Evolutionary conservation across 2,888 invertebrate genomes (phyloP).

Genomic region (Aleiodes testaceus): DNA sequence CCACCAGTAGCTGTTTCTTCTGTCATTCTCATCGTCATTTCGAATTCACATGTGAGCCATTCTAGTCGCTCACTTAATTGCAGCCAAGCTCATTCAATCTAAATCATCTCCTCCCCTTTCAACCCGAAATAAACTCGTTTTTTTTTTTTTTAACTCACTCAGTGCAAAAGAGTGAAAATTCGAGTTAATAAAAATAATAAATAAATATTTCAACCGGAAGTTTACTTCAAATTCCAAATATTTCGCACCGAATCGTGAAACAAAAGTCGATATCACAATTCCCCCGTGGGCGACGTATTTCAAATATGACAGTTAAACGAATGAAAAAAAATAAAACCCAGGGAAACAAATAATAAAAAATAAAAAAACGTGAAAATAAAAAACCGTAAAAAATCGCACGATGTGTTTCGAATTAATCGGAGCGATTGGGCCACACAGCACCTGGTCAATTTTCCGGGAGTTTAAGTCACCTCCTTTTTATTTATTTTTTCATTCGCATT

Average conservation of each 20-base stretch:
- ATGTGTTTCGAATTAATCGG: conserved; percentile 35
- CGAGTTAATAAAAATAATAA: conserved; percentile 2
- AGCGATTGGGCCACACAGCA: conserved; percentile 27
- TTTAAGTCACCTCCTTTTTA: conserved; percentile 34
- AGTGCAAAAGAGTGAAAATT: conserved; percentile 32
- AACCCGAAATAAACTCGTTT: not conserved
- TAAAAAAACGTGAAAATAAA: conserved; percentile 28
- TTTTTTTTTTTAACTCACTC: not conserved
- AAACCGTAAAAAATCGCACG: conserved; percentile 14
- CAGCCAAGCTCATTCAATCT: conserved; percentile 7
- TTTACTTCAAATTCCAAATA: conserved; percentile 48
- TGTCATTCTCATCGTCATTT: conserved; percentile 27
- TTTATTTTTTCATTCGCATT: conserved; percentile 16
- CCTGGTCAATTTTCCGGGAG: conserved; percentile 39
- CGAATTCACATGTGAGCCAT: conserved; percentile 26
- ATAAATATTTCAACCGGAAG: conserved; percentile 45
- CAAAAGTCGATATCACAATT: conserved; percentile 38
- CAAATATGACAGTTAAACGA: conserved; percentile 27
- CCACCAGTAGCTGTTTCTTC: conserved; percentile 41
- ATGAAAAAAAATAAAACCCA: conserved; percentile 12
- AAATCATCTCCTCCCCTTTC: not conserved
- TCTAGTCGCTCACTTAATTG: conserved; percentile 12
- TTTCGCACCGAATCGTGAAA: conserved; percentile 27
- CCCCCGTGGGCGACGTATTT: conserved; percentile 31
- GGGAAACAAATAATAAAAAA: conserved; percentile 1